Base-by-base conservation (phyloP, 2,113 vertebrate genomes). In the Cnemophilus loriae region DNA sequence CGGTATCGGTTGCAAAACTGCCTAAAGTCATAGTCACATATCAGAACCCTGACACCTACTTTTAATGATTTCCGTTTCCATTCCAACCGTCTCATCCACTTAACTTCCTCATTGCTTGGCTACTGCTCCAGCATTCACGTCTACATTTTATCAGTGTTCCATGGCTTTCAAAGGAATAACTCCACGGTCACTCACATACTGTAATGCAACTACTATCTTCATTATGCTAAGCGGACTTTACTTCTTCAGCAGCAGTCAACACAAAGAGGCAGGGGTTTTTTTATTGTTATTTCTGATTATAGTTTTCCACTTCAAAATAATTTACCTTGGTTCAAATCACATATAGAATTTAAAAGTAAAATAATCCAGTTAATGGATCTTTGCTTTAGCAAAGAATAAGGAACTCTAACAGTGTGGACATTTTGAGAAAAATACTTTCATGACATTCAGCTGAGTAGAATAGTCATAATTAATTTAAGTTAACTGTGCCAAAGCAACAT, bases 61-160 rank as follows among this genome's bases (percentile, higher is more conserved):
- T 73, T 75, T 96, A 96, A 96, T 77, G 16, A 92, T 89, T 87
- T 78, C 84, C 11, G 2, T 81, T 95, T 89, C 68, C 65, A 52
- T 85, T 84, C 46, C 68, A 93, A 63, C 55, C 73, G 33, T 52
- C 87, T 75, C 46, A 89, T 81, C 63, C 65, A 78, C 75, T 83
- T 60, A 90, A 81, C 56, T 88, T 95, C 65, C 57, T 92, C 59
- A 71, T 52, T 90, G 73, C 55, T 55, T 65, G 71, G 57, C 44
- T 90, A 35, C 44, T 42, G 61, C 74, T 84, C 27, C 74, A 52
- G 59, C 28, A 59, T 37, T 68, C 60, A 24, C 6, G 0, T 70
- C 63, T n/a, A 63, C 52, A 56, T 84, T 59, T 93, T 53, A 59
- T 41, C 71, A 65, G 41, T n/a, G 30, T 57, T 63, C 42, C 2